Base-by-base conservation (phyloP, 2,113 vertebrate genomes). In the Electrona antarctica region DNA sequence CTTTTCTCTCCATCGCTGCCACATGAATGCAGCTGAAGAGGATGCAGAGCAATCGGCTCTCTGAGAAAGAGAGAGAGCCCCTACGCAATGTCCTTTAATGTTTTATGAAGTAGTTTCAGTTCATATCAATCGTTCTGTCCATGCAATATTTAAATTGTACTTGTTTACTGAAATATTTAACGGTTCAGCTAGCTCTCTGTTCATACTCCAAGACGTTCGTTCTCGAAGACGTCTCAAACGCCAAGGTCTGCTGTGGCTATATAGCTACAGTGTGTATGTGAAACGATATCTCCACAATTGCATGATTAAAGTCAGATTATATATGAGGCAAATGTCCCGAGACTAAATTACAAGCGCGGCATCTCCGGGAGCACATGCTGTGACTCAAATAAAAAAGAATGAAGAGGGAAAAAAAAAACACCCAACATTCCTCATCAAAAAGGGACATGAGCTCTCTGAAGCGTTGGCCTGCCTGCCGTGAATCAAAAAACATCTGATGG, bases 111-210 rank as follows among this genome's bases (percentile, higher is more conserved):
- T 15, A 74, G 78, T 84, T 87, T 90, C 81, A 86, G 73, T 78
- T 88, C 80, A 56, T 84, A 88, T 90, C 83, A 87, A 85, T 88
- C 88, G 55, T 80, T 66, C 67, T 41, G 4, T 60, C 2, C 60
- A 85, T 89, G 55, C 86, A 87, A 88, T 87, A 88, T 91, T 89
- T 51, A 88, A 78, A 78, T 81, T 75, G 60, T 69, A 71, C 84
- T 81, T 88, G 86, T 90, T 88, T 88, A 79, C 82, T 89, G 70
- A 90, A 92, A 91, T 92, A 91, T 91, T 91, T 76, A 92, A 78
- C 12, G 11, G 1, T 21, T 21, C 21, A 21, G 21, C 21, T 21
- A 21, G 21, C 80, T 88, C 66, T 81, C 66, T 81, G 74, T 85
- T 83, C 57, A 4, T 52, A 77, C 75, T 84, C 71, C 73, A 77